Evolutionary conservation across 2,113 vertebrate genomes (phyloP).

Genomic region (Neotoma lepida): DNA sequence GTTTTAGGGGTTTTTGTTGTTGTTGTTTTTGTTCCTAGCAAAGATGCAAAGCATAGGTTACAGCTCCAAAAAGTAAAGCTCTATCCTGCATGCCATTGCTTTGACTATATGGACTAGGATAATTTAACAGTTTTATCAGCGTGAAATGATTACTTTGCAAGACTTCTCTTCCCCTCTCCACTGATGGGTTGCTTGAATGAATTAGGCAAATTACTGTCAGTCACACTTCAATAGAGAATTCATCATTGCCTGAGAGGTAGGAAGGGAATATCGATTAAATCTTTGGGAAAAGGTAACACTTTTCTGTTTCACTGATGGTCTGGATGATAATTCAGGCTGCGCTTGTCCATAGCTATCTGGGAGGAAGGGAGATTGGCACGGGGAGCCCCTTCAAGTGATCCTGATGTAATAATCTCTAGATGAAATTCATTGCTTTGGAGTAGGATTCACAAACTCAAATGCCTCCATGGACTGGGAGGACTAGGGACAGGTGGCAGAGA

Average conservation of each 20-base stretch:
- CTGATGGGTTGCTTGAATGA: slow-evolving; percentile 14
- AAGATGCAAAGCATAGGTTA: neutral
- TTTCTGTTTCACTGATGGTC: neutral
- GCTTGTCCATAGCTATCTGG: neutral
- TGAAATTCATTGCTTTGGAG: neutral
- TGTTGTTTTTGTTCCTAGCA: neutral
- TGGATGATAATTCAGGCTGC: neutral
- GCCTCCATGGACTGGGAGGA: neutral
- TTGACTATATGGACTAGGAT: slow-evolving; percentile 40
- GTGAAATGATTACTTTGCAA: slow-evolving; percentile 54
- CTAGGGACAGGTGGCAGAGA: too few relatives aligned
- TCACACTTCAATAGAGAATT: slow-evolving; percentile 2
- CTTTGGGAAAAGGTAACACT: neutral
- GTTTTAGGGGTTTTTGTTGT: neutral
- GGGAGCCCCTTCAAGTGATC: neutral
- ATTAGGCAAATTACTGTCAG: slow-evolving; percentile 46
- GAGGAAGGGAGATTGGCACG: too few relatives aligned
- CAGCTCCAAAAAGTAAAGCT: neutral
- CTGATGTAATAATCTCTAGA: neutral
- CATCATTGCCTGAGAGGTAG: slow-evolving; percentile 24
- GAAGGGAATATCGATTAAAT: neutral
- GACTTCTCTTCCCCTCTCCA: neutral
- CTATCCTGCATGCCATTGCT: neutral
- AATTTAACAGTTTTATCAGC: slow-evolving; percentile 22
- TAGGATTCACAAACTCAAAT: neutral